Evolutionary conservation across 2,113 vertebrate genomes (phyloP).

Genomic region (Petrocephalus zakoni): DNA sequence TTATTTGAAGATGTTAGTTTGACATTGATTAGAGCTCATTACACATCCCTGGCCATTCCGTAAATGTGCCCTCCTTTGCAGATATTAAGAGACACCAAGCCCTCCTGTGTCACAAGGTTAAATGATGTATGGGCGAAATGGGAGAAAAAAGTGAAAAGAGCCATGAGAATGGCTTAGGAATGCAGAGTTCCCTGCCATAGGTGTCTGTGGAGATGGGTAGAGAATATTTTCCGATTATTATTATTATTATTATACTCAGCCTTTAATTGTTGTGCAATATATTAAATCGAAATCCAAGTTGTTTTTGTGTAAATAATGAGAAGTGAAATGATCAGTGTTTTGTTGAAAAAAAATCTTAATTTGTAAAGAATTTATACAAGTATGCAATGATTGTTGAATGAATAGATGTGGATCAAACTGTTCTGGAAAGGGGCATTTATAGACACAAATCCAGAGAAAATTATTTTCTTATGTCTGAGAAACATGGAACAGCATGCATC

Average conservation of each 20-base stretch:
- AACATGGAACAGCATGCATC: background rate
- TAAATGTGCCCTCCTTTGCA: background rate
- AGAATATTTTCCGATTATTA: background rate
- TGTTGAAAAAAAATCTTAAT: too few relatives aligned
- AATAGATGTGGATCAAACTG: too few relatives aligned
- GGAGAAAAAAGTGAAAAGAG: background rate
- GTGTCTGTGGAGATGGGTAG: background rate
- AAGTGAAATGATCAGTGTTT: too few relatives aligned
- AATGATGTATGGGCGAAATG: background rate
- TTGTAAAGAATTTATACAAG: too few relatives aligned
- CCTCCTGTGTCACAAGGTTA: background rate
- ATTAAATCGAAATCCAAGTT: too few relatives aligned
- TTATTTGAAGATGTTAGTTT: conserved; percentile 24
- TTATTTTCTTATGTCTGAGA: too few relatives aligned
- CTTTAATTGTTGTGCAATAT: too few relatives aligned
- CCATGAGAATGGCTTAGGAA: background rate
- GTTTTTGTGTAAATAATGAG: too few relatives aligned
- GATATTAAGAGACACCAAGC: background rate
- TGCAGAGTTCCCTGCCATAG: background rate
- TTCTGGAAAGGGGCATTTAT: too few relatives aligned
- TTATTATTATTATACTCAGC: too few relatives aligned
- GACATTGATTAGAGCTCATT: conserved; percentile 18
- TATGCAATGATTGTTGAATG: too few relatives aligned
- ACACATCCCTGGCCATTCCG: background rate
- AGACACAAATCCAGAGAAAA: too few relatives aligned